Conservation (phyloP, 2,113 vertebrate species). For the Trochalopteron elliotii region DNA sequence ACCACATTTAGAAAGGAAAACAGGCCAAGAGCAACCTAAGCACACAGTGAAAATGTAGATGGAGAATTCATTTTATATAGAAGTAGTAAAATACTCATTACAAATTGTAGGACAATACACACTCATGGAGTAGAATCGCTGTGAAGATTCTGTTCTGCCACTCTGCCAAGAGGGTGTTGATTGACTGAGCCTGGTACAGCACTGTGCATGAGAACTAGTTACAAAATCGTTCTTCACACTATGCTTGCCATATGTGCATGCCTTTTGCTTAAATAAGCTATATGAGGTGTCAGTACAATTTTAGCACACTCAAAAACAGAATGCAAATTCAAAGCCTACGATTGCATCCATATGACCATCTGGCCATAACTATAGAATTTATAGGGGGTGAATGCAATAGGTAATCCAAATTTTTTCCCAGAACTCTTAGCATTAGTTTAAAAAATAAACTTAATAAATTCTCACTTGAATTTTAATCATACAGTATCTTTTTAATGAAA, state of each 20-base stretch:
- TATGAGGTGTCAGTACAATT: slow-evolving; percentile 4
- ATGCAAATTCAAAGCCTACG: background rate
- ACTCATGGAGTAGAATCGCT: background rate
- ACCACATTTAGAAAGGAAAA: background rate
- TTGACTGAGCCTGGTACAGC: background rate
- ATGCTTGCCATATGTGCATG: background rate
- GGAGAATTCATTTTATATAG: background rate
- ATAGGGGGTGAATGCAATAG: background rate
- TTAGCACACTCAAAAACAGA: slow-evolving; percentile 16
- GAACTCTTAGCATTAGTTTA: background rate
- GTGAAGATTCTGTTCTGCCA: background rate
- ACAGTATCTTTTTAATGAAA: background rate
- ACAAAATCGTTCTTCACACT: background rate
- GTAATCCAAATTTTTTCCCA: background rate
- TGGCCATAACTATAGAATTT: background rate
- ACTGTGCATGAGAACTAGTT: background rate
- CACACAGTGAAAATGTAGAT: background rate
- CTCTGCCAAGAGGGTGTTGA: background rate
- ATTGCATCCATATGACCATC: background rate
- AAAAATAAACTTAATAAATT: background rate
- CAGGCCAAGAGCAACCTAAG: background rate
- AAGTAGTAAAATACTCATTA: background rate
- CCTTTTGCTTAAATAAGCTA: slow-evolving; percentile 24
- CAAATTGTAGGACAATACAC: background rate
- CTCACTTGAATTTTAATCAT: background rate